Evolutionary conservation across 2,113 vertebrate species (phyloP), one percentile per base, ranked within the genome.

Genomic region (Pyrgilauda ruficollis): DNA sequence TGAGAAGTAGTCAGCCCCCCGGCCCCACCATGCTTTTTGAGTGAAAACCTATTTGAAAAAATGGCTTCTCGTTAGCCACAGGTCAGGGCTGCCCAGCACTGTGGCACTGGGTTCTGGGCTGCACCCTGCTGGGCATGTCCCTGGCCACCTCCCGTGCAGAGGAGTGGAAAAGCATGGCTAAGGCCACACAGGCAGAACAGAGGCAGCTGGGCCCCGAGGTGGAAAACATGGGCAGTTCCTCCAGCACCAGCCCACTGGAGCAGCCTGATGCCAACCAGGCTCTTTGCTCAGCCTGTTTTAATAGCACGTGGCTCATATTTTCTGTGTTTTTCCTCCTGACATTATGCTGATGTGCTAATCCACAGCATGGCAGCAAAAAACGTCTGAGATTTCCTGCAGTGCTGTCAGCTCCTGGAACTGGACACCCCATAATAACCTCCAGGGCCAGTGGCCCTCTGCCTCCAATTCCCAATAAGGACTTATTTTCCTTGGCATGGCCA

Each of bases 331-430:
- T 20, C 50, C 58, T 88, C 30, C 78, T 6, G 24, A 73, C 33
- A 6, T 69, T 61, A 68, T 1, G 3, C 53, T 74, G 68, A 93
- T 78, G 80, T 84, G 89, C 43, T 92, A 93, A 93, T 89, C 73
- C 73, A 47, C 61, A 75, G 47, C 6, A 0, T 43, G 67, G 47
- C 67, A 73, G 75, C 8, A 85, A 84, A 68, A 82, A 46, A 62
- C 0, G 2, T 74, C 63, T 49, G 68, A 75, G 79, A 88, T 84
- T 94, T 85, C 79, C 81, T 81, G 47, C 1, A 4, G 66, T 27
- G n/a, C 44, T 87, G 52, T 89, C 87, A 95, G 75, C 84, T 83
- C 70, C 75, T 96, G 93, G 92, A 94, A 63, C 64, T 69, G 61
- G 56, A 79, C 49, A 56, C 41, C n/a, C n/a, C 82, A 39, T 49